Base-by-base conservation (phyloP, 2,888 invertebrate species). In the Omphaloscelis lunosa region DNA sequence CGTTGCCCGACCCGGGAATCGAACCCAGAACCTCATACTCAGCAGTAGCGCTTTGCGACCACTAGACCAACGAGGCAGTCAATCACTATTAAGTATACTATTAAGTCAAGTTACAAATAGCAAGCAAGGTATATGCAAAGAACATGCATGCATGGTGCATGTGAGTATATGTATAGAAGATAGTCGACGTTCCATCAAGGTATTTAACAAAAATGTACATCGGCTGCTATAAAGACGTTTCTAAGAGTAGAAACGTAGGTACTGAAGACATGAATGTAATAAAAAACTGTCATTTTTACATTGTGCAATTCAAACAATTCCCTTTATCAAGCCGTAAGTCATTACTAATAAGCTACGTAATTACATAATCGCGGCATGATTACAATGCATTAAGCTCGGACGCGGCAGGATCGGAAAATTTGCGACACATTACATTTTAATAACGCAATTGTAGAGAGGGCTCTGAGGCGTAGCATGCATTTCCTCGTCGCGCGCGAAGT, bases 371-470 rank as follows among this genome's bases (percentile, higher is more conserved):
- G 68, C 70, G n/a, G 71, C 74, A 74, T 82, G 81, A 88, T 88
- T 84, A 85, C 77, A 82, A 79, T 86, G 86, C 78, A 82, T 63
- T 86, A 85, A 85, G 77, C 65, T 75, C 63, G 72, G 77, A 61
- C 68, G 70, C 67, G 89, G 89, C 84, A 89, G 79, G 87, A 87
- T 82, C 65, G 68, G 80, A 90, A 89, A 86, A 88, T 86, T 88
- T 92, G 90, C 91, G 90, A 88, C 86, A 79, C 80, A 86, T 89
- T 87, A 88, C 78, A 63, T 79, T 86, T 86, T 89, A 90, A 92
- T 90, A 83, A 87, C 88, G 79, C 89, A 90, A 91, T 91, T 88
- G 86, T 86, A 20, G 45, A 20, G 45, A 56, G 48, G 20, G 58
- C 41, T 74, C 56, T 62, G 81, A 75, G 69, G 51, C 62, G 53